Evolutionary conservation across 2,113 vertebrate genomes (phyloP).

Genomic region (Microcebus ravelobensis): DNA sequence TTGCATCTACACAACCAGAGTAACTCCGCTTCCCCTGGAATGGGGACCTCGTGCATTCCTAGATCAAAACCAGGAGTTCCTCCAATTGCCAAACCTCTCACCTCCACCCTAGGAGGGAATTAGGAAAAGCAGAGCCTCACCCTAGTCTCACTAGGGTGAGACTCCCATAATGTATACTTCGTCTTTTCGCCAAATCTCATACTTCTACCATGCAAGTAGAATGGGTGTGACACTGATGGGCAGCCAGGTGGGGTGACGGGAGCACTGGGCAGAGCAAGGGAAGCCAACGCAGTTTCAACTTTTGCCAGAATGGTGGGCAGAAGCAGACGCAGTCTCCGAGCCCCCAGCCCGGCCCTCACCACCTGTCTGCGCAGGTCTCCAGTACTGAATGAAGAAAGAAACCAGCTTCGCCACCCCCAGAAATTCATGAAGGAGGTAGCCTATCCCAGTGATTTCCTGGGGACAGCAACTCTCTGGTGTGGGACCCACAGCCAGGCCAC

Average conservation of each 20-base stretch:
- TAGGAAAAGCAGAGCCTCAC: not conserved
- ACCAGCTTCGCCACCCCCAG: not conserved
- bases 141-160: too few relatives aligned
- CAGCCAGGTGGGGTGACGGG: not conserved
- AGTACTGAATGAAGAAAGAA: not conserved
- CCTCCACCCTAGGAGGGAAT: not conserved
- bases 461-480: not conserved
- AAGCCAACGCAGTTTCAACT: not conserved
- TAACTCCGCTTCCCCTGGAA: not conserved
- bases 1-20: not conserved
- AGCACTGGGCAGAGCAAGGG: not conserved
- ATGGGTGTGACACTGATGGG: not conserved
- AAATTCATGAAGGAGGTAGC: not conserved
- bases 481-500: conserved; percentile 73
- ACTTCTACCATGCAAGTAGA: not conserved
- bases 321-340: not conserved
- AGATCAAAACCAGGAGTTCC: not conserved
- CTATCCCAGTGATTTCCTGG: not conserved
- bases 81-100: not conserved
- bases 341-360: not conserved
- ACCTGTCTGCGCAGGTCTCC: not conserved
- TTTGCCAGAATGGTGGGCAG: not conserved
- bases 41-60: not conserved
- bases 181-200: not conserved
- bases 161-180: too few relatives aligned